Conservation (phyloP, 2,113 vertebrate species). For the Datnioides undecimradiatus region DNA sequence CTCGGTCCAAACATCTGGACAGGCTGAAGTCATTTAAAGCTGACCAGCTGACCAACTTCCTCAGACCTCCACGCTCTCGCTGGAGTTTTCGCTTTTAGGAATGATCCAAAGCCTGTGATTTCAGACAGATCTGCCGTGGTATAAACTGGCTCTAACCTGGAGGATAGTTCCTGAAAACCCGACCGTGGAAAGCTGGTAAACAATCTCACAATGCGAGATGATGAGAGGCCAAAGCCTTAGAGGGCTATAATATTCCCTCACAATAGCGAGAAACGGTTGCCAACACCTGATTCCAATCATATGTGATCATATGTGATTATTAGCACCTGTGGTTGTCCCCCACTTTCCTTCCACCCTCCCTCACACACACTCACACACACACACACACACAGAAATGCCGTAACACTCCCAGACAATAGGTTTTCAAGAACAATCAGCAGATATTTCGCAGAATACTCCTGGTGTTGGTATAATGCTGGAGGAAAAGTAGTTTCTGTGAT, state of each 20-base stretch:
- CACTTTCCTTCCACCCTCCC: background rate
- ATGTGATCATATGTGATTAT: slow-evolving; percentile 78
- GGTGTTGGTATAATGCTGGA: slow-evolving; percentile 20
- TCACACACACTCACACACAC: slow-evolving; percentile 31
- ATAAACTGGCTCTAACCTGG: slow-evolving; percentile 35
- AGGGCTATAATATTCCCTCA: slow-evolving; percentile 65
- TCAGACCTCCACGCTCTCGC: background rate
- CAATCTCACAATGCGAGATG: slow-evolving; percentile 53
- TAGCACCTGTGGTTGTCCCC: slow-evolving; percentile 71
- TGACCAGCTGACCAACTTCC: background rate
- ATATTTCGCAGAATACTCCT: slow-evolving; percentile 42
- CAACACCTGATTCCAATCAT: slow-evolving; percentile 80
- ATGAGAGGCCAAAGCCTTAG: slow-evolving; percentile 61
- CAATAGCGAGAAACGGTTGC: slow-evolving; percentile 62
- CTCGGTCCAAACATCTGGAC: background rate
- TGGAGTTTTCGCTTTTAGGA: background rate
- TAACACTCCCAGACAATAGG: slow-evolving; percentile 15
- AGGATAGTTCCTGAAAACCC: slow-evolving; percentile 6
- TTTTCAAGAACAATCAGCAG: slow-evolving; percentile 49
- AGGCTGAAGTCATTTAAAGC: background rate
- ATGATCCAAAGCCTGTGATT: background rate
- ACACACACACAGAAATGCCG: slow-evolving; percentile 9
- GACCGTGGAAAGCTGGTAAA: slow-evolving; percentile 62
- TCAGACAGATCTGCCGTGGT: background rate
- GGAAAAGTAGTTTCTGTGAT: slow-evolving; percentile 33